These are phyloP conservation scores for Anas platyrhynchos DNA, from an alignment of 2,113 vertebrate species.

Conservation along the genomic window DNA sequence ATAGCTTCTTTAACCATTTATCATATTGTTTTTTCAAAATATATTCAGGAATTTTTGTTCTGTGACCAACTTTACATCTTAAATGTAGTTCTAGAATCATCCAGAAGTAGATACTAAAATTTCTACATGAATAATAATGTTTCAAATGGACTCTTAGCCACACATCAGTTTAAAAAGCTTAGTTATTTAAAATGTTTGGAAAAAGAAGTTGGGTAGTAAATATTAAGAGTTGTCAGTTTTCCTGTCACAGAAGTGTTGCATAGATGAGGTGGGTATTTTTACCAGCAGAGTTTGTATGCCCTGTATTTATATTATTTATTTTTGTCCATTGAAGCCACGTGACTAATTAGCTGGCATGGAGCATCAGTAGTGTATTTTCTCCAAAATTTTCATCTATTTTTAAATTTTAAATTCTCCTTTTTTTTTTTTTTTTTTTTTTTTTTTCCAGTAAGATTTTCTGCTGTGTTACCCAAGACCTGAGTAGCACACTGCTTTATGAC, in stretches of 20 bases:
- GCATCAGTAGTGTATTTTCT: not conserved
- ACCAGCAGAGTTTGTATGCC: not conserved
- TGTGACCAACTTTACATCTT: not conserved
- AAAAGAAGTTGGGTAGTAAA: not conserved
- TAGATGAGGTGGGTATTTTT: not conserved
- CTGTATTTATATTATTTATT: not conserved
- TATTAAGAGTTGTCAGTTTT: not conserved
- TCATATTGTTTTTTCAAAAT: slow-evolving; percentile 22
- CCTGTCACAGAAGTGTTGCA: not conserved
- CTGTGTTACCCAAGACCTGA: not conserved
- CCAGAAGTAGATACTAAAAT: not conserved
- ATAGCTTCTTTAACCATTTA: not conserved
- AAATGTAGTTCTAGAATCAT: slow-evolving; percentile 13
- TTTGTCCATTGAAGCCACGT: not conserved
- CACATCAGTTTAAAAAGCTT: rapidly evolving
- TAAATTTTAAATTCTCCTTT: too few relatives aligned
- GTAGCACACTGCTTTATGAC: too few relatives aligned
- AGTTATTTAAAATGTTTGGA: not conserved
- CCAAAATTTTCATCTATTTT: too few relatives aligned
- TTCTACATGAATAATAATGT: not conserved
- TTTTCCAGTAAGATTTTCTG: not conserved
- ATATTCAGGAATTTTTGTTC: not conserved
- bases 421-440: too few relatives aligned
- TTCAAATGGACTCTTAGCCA: not conserved
- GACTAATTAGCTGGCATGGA: not conserved